Evolutionary conservation across 2,888 invertebrate species (phyloP), one percentile per base, ranked within the genome.

Genomic region (Phania funesta): DNA sequence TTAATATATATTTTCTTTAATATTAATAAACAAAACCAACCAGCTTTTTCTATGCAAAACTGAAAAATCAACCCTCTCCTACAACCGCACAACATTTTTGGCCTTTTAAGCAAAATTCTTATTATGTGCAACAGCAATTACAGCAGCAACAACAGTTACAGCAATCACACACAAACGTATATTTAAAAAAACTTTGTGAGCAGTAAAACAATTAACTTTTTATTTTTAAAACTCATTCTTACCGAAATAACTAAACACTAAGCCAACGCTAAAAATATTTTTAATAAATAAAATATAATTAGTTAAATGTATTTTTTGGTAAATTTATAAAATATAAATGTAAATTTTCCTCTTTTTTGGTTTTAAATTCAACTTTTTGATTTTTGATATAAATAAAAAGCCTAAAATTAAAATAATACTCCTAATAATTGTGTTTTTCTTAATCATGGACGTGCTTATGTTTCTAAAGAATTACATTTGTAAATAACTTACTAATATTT

Each of bases 31-130:
- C 9, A 75, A 65, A 74, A 70, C 32, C 48, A 26, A 50, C 3
- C 60, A 78, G 82, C 74, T 82, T 78, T 58, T 73, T 68, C 44
- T 62, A 75, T 80, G 80, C 76, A 68, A 80, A 80, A 75, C 67
- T 76, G 80, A 80, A 80, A 80, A 67, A 65, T 71, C 76, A 80
- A 48, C 70, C 68, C 58, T 78, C 83, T 60, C 71, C 80, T 16
- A 50, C 76, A 83, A 70, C 76, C 70, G 62, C 75, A 75, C 77
- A 84, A 65, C 58, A 76, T n/a, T 82, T 84, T 78, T 84, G 84
- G 84, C 75, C 84, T 24, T 80, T 80, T 35, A 77, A 84, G 60
- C 75, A 80, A 64, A 78, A 60, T 58, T 48, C 70, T 32, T 41
- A 64, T 58, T 56, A 68, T 74, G 62, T 74, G 64, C 81, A 83